A percentile compares a stretch with the other conserved stretches of the same genome.
phyloP scores from a whole-genome alignment of 2,888 invertebrate genomes.

The Drosophila atripex region DNA sequence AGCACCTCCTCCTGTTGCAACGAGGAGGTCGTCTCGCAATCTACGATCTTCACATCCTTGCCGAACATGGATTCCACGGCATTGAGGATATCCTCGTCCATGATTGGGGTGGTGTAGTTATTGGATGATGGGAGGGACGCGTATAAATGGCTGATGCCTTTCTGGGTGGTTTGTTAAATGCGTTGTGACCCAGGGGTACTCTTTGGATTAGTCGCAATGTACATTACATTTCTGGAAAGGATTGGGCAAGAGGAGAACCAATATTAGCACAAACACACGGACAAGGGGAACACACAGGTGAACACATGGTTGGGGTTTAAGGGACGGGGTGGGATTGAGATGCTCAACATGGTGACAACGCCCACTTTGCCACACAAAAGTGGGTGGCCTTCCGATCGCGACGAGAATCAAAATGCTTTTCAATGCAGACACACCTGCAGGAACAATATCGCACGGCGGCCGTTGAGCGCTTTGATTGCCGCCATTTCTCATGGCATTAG shows the following conservation, averaged over 20 bases:
- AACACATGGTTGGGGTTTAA: slow-evolving; percentile 22
- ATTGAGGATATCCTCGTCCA: slow-evolving; percentile 90
- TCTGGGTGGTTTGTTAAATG: slow-evolving; percentile 61
- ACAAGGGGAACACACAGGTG: slow-evolving; percentile 8
- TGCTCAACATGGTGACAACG: slow-evolving; percentile 57
- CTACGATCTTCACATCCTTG: slow-evolving; percentile 88
- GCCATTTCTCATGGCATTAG: slow-evolving; percentile 55
- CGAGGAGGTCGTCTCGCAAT: slow-evolving; percentile 89
- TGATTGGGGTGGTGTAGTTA: slow-evolving; percentile 41
- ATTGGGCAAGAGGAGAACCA: slow-evolving; percentile 12
- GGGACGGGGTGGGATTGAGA: slow-evolving; percentile 48
- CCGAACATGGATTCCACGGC: slow-evolving; percentile 90
- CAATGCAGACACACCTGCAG: slow-evolving; percentile 61
- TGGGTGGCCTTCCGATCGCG: slow-evolving; percentile 33
- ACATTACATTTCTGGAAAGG: slow-evolving; percentile 71
- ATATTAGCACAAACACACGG: slow-evolving; percentile 23
- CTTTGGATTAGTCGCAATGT: slow-evolving; percentile 76
- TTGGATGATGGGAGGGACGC: slow-evolving; percentile 22
- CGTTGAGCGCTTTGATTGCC: slow-evolving; percentile 51
- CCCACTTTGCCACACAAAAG: slow-evolving; percentile 51
- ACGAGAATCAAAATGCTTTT: not conserved
- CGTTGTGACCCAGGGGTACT: slow-evolving; percentile 66
- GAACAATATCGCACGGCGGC: slow-evolving; percentile 58
- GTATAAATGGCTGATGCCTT: slow-evolving; percentile 9
- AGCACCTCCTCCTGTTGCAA: slow-evolving; percentile 89